Base-by-base conservation (phyloP, 1,140 invertebrate genomes). In the Tetramorium alpestre region DNA sequence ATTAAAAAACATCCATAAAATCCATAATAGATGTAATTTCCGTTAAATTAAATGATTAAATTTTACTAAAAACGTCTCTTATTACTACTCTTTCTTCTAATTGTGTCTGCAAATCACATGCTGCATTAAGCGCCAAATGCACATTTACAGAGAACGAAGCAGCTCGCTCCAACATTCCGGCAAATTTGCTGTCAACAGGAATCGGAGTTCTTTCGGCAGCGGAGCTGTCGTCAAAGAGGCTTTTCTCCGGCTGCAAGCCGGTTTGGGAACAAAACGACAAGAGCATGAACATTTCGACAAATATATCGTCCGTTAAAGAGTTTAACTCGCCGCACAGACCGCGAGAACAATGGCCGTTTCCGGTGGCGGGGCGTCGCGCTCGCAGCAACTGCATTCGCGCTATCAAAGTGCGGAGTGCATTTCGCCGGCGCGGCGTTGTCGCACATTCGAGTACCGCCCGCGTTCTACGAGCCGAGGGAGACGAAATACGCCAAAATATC, bases 251-350 rank as follows among this genome's bases (percentile, higher is more conserved):
- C 25, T 47, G 18, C 28, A 54, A 69, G 13, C 28, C 16, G 38
- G 11, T 11, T 58, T 25, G 38, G 10, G n/a, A 78, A 78, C 11
- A 33, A 78, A 78, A 64, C 41, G 10, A 1, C 44, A 13, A 22
- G 16, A 49, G 22, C 41, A 69, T 28, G 18, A 78, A 47, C 44
- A 33, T 78, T 67, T 22, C 76, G 60, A 25, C 54, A 77, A 78
- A 78, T 69, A 67, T 33, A 77, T 77, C 62, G 77, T 80, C n/a
- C 47, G 77, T 67, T 78, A 78, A 78, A 78, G 76, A 78, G 76
- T 78, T 80, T 49, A 80, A 69, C 47, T 80, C 47, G 62, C 62
- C 44, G 38, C 47, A 58, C 73, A 69, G 22, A 3, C 28, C 47
- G 77, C 13, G 62, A 33, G 54, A 80, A 80, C 77, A 69, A 80